A percentile compares a stretch with the other conserved stretches of the same genome.
Conservation (phyloP, 2,797 vertebrate species). For the Sebastiscus albofasciatus region DNA sequence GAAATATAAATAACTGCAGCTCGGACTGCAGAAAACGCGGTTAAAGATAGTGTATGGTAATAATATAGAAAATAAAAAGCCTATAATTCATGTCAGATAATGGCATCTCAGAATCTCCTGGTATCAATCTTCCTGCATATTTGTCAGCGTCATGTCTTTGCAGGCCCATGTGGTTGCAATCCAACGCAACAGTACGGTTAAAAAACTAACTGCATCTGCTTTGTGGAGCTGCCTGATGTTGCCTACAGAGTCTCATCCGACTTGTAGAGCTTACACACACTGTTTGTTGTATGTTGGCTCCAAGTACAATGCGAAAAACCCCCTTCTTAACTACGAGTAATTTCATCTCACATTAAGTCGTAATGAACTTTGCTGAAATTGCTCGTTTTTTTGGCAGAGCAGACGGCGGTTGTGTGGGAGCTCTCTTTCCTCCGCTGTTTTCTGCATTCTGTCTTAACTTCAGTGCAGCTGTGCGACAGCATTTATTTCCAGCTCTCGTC, state of each 20-base stretch:
- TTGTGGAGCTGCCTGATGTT: constrained; percentile 32
- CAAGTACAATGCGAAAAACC: constrained; percentile 17
- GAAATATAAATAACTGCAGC: constrained; percentile 7
- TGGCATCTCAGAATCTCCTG: constrained; percentile 34
- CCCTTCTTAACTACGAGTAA: constrained; percentile 60
- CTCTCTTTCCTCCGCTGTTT: constrained; percentile 36
- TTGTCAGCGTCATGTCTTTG: constrained; percentile 60
- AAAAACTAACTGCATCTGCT: constrained; percentile 39
- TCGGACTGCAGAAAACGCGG: background rate
- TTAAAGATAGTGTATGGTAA: constrained; percentile 9
- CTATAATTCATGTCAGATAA: constrained; percentile 30
- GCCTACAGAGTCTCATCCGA: constrained; percentile 31
- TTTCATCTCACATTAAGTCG: constrained; percentile 70
- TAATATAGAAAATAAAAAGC: constrained; percentile 33
- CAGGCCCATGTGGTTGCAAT: constrained; percentile 62
- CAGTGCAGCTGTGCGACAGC: constrained; percentile 66
- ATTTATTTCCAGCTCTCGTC: constrained; percentile 57
- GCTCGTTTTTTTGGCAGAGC: constrained; percentile 70
- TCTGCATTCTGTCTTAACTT: constrained; percentile 62
- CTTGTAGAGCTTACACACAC: constrained; percentile 24
- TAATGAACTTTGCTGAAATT: constrained; percentile 65
- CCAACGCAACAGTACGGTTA: constrained; percentile 17
- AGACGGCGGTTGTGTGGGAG: constrained; percentile 67
- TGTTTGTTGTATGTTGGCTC: constrained; percentile 61
- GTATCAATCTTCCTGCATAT: constrained; percentile 20